These are phyloP conservation scores for Entomobrya proxima DNA, from an alignment of 2,888 invertebrate species.

Conservation along the genomic window DNA sequence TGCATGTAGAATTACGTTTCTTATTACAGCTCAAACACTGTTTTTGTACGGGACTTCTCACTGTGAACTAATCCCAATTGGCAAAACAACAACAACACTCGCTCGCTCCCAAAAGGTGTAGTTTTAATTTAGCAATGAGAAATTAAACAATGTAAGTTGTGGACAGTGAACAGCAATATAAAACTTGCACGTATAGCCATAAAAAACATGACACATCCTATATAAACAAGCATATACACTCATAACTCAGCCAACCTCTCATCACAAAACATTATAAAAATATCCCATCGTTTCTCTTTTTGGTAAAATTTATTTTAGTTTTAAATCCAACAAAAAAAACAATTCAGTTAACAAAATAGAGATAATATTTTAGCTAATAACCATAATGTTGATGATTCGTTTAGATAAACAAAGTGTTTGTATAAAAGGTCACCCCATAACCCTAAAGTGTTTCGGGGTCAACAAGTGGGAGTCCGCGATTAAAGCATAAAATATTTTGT, in stretches of 20 bases:
- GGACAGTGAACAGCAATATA: too few species aligned
- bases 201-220: background rate
- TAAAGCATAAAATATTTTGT: background rate
- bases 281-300: background rate
- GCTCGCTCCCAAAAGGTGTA: too few species aligned
- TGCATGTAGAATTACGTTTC: background rate
- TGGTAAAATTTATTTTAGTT: slow-evolving; percentile 35
- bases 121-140: too few species aligned
- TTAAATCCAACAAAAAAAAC: background rate
- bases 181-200: background rate
- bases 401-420: too few species aligned
- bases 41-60: too few species aligned
- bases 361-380: too few species aligned
- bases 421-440: slow-evolving; percentile 68
- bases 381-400: too few species aligned
- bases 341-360: background rate
- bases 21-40: background rate
- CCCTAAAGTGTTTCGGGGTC: slow-evolving; percentile 71
- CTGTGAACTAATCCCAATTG: too few species aligned
- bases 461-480: slow-evolving; percentile 72
- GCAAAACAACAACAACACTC: too few species aligned
- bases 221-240: background rate
- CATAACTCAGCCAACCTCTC: slow-evolving; percentile 42
- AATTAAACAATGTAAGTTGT: too few species aligned
- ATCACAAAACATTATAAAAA: slow-evolving; percentile 20